These are phyloP conservation scores for Cyaniris semiargus DNA, from an alignment of 2,888 invertebrate species.

Conservation along the genomic window DNA sequence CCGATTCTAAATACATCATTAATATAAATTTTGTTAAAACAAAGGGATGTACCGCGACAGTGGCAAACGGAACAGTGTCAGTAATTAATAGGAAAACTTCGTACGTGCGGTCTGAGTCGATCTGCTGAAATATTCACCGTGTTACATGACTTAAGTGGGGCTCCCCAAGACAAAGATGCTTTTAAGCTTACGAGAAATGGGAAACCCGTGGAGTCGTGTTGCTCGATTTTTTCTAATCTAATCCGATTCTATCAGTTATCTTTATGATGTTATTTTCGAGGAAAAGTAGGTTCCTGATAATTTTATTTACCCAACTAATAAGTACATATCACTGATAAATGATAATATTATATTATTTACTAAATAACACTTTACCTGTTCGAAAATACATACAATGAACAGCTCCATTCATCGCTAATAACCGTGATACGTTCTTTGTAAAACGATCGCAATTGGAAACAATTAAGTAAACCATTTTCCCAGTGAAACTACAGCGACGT, in stretches of 20 bases:
- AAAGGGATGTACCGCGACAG: slow-evolving; percentile 25
- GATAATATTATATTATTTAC: slow-evolving; percentile 11
- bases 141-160: slow-evolving; percentile 67
- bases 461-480: slow-evolving; percentile 33
- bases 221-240: neutral
- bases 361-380: neutral
- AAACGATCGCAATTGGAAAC: slow-evolving; percentile 36
- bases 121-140: slow-evolving; percentile 68
- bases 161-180: slow-evolving; percentile 77
- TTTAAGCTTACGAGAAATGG: slow-evolving; percentile 65
- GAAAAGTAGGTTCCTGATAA: neutral
- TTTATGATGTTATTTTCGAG: neutral
- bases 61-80: slow-evolving; percentile 34
- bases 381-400: neutral
- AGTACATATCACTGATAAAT: neutral
- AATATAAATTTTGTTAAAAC: slow-evolving; percentile 9
- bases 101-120: slow-evolving; percentile 47
- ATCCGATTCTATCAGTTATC: neutral
- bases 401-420: slow-evolving; percentile 14
- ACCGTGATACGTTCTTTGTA: slow-evolving; percentile 20
- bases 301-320: neutral
- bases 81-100: slow-evolving; percentile 62
- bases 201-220: slow-evolving; percentile 47
- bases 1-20: neutral
- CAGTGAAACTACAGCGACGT: slow-evolving; percentile 40